Evolutionary conservation across 2,797 vertebrate species (phyloP).

Genomic region (Aulostomus chinensis): DNA sequence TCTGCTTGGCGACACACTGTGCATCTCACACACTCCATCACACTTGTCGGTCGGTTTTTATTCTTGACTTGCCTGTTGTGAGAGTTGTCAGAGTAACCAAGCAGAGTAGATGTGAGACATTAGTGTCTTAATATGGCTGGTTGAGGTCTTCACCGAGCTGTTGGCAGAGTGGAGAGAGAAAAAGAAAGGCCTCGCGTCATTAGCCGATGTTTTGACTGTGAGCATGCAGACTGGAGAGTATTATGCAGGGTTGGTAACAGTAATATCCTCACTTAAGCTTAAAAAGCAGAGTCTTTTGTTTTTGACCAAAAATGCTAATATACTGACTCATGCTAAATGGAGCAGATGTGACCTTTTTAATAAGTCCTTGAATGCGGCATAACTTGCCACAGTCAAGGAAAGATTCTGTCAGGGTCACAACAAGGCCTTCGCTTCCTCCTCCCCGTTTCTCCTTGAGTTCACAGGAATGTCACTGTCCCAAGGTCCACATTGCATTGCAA

Average conservation of each 20-base stretch:
- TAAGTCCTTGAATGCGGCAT: slow-evolving; percentile 31
- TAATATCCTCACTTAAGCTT: background rate
- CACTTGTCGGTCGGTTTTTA: background rate
- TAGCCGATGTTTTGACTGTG: slow-evolving; percentile 30
- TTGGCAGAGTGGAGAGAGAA: background rate
- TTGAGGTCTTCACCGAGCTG: background rate
- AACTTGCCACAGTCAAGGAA: slow-evolving; percentile 22
- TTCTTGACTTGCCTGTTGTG: background rate
- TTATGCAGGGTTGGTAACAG: background rate
- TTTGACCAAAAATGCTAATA: background rate
- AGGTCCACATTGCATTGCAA: slow-evolving; percentile 65
- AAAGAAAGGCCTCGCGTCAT: background rate
- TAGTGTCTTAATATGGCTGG: background rate
- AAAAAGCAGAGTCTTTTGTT: background rate
- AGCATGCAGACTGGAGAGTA: slow-evolving; percentile 2
- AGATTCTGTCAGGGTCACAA: slow-evolving; percentile 65
- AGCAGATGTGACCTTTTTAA: background rate
- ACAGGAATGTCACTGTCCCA: slow-evolving; percentile 60
- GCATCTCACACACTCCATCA: background rate
- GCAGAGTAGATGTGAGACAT: background rate
- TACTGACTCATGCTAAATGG: background rate
- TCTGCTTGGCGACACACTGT: background rate
- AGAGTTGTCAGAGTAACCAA: background rate
- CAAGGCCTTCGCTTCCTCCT: slow-evolving; percentile 62
- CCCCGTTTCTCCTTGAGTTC: slow-evolving; percentile 62